Evolutionary conservation across 2,888 invertebrate species (phyloP).

Genomic region (Drosophila prolongata): DNA sequence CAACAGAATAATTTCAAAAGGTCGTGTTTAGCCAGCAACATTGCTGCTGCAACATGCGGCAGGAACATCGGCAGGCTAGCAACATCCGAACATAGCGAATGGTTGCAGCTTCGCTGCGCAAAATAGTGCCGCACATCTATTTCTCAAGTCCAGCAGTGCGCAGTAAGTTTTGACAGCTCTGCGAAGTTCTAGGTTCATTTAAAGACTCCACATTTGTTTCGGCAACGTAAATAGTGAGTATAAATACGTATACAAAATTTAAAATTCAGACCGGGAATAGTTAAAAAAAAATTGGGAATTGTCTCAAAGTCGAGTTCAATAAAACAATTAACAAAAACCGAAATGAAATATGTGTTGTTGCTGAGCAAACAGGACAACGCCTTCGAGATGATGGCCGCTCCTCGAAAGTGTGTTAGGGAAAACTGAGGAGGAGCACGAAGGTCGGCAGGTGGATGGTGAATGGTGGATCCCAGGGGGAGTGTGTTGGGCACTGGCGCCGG

Average conservation of each 20-base stretch:
- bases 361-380: constrained; percentile 6
- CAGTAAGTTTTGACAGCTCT: constrained; percentile 11
- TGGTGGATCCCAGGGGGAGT: neutral
- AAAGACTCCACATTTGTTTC: neutral
- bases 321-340: too few relatives aligned
- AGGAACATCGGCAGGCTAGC: neutral
- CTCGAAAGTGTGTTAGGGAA: neutral
- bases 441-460: neutral
- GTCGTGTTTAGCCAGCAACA: neutral
- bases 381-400: neutral
- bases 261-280: constrained; percentile 5
- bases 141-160: constrained; percentile 6
- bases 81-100: neutral
- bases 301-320: constrained; percentile 1
- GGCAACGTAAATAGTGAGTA: neutral
- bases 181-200: neutral
- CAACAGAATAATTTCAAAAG: too few relatives aligned
- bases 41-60: constrained; percentile 9
- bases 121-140: neutral
- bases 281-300: neutral
- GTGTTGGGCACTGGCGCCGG: constrained; percentile 14
- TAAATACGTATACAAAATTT: neutral
- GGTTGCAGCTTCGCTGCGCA: neutral
- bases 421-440: constrained; percentile 21
- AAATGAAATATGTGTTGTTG: neutral